Conservation (phyloP, 2,888 invertebrate genomes). For the Serripes groenlandicus region DNA sequence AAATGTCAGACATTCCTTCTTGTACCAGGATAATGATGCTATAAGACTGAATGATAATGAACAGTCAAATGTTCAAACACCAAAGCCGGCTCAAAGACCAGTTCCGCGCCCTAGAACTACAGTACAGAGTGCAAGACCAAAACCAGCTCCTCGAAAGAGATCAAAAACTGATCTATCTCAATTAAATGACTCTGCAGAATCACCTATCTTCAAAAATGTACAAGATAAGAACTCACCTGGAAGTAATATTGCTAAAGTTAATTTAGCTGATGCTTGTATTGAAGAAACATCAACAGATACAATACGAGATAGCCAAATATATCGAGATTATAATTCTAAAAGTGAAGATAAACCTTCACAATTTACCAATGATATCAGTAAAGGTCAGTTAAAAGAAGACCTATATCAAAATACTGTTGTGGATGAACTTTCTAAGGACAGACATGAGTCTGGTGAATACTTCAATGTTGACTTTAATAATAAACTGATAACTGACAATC, state of each 20-base stretch:
- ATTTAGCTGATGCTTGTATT: slow-evolving; percentile 38
- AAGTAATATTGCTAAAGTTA: not conserved
- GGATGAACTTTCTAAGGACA: not conserved
- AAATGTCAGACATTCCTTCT: slow-evolving; percentile 20
- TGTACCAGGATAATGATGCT: slow-evolving; percentile 21
- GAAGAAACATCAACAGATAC: slow-evolving; percentile 59
- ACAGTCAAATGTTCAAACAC: not conserved
- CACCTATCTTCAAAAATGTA: not conserved
- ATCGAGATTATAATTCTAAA: slow-evolving; percentile 19
- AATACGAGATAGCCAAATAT: too few species aligned
- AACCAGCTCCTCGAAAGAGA: slow-evolving; percentile 35
- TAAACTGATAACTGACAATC: slow-evolving; percentile 9
- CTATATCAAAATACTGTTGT: not conserved
- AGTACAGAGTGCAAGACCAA: slow-evolving; percentile 28
- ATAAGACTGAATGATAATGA: not conserved
- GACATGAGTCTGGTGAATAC: slow-evolving; percentile 13
- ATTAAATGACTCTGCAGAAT: not conserved
- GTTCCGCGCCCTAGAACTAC: slow-evolving; percentile 20
- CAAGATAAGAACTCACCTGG: not conserved
- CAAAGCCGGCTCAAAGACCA: slow-evolving; percentile 29
- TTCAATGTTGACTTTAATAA: slow-evolving; percentile 1
- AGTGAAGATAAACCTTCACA: slow-evolving; percentile 13
- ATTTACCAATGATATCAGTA: too few species aligned
- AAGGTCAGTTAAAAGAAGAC: too few species aligned
- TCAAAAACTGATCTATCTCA: not conserved